Base-by-base conservation (phyloP, 2,113 vertebrate species). In the Caretta caretta region DNA sequence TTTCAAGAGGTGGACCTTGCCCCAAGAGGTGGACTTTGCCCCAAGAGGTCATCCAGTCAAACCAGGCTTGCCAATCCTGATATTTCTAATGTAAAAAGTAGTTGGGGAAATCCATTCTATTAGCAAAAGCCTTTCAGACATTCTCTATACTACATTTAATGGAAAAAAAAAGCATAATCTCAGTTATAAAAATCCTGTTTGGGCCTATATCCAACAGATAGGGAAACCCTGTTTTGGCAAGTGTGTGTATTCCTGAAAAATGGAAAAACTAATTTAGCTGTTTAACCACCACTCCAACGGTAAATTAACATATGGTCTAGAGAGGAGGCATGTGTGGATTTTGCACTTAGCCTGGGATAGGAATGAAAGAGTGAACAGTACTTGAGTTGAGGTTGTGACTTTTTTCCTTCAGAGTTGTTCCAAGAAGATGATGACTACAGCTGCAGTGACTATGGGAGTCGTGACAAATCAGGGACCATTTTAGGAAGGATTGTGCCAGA, bases 371-470 rank as follows among this genome's bases (percentile, higher is more conserved):
- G 5, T 8, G 59, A 86, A 38, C 1, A n/a, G 57, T 59, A 25
- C 31, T 6, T 83, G 65, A 48, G 6, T 49, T 86, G 54, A 89
- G 12, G 35, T 20, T 92, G 79, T 94, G 31, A 42, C 75, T 95
- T 96, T 75, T 62, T 90, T n/a, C 80, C 1, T 6, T 50, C 88
- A 99, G 99, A 69, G 42, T 76, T 97, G 48, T 98, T 96, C 65
- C 97, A 94, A 84, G 98, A 97, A 51, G 98, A 98, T 4, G 72
- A 53, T 8, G 72, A 53, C 7, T 98, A 98, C 98, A 98, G 98
- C 53, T 97, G 97, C 72, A 99, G 98, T 3, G 98, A 99, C 93
- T 97, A 98, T 38, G 97, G 98, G 4, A 98, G 88, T 56, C 88
- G 62, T 3, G 97, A 97, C 16, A 98, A 96, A 24, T 91, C 97